Evolutionary conservation across 2,888 invertebrate species (phyloP).

Genomic region (Sialis lutaria): DNA sequence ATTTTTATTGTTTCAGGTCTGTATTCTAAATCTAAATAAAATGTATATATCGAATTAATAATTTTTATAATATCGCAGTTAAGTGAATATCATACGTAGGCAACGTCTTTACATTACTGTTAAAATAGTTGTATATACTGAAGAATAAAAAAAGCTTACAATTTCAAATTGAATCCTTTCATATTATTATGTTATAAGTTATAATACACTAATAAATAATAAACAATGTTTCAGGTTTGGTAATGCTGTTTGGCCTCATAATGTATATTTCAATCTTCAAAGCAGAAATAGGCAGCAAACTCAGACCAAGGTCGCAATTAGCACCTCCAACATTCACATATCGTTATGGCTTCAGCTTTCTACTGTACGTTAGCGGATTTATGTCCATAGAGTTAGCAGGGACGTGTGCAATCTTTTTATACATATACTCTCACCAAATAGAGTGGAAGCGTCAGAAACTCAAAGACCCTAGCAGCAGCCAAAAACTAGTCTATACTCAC

Average conservation of each 20-base stretch:
- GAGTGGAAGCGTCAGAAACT: constrained; percentile 39
- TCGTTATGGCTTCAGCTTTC: constrained; percentile 76
- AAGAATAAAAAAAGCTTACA: neutral
- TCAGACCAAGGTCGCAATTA: constrained; percentile 60
- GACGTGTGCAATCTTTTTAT: constrained; percentile 71
- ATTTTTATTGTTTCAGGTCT: constrained; percentile 77
- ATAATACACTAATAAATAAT: neutral
- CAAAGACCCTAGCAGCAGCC: constrained; percentile 32
- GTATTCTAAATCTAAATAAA: neutral
- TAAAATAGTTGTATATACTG: neutral
- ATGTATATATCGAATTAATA: neutral
- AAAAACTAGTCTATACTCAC: constrained; percentile 27
- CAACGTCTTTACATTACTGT: neutral
- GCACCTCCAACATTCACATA: constrained; percentile 69
- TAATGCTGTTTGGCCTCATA: constrained; percentile 80
- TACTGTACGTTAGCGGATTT: constrained; percentile 70
- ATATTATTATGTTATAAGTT: neutral
- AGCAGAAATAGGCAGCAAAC: constrained; percentile 75
- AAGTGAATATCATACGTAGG: too few relatives aligned
- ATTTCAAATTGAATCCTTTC: too few relatives aligned
- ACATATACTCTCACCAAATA: constrained; percentile 62
- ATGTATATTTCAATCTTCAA: constrained; percentile 89
- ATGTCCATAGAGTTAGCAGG: constrained; percentile 72
- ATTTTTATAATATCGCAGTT: neutral
- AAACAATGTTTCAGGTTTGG: constrained; percentile 43